Base-by-base conservation (phyloP, 2,113 vertebrate genomes). In the Thinocorus orbignyianus region DNA sequence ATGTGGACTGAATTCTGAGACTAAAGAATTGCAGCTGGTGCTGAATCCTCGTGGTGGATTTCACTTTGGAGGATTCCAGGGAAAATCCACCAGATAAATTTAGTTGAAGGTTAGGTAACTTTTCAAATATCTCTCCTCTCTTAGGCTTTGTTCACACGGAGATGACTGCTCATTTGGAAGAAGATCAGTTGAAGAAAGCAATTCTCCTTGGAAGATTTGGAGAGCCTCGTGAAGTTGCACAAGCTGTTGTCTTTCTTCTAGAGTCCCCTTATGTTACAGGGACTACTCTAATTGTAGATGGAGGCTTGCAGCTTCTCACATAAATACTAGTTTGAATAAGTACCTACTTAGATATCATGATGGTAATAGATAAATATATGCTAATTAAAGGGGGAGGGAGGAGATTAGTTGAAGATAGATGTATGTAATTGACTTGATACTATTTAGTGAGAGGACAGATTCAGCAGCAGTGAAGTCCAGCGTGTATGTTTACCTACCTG, bases 101-200 rank as follows among this genome's bases (percentile, higher is more conserved):
- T 52, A 65, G 20, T 42, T 1, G 1, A 42, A 71, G 35, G 16
- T 91, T 86, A 19, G 23, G 23, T 93, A 65, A 89, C 81, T 91
- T 49, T 87, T 88, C 35, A 24, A 51, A 20, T 61, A 3, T 97
- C 96, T 92, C 39, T 95, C 76, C 17, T 86, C 49, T 96, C 92
- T 31, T 97, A 99, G 99, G 99, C 41, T 99, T 99, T 89, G 96
- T 99, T 96, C 98, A 46, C 64, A 99, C 99, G 13, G 98, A 99
- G 96, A 99, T 99, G 99, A 99, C 99, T 0, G 97, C 98, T 58
- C 97, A 97, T 62, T 96, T 99, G 97, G 97, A 97, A 25, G 98
- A 99, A 97, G 98, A 98, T 46, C 90, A 98, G 5, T 23, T 96
- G 68, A 97, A 92, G 66, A 98, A 97, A 89, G 90, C 69, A 23